Percentiles rank a stretch among this genome's conserved stretches.
Evolutionary conservation across 2,888 invertebrate species (phyloP).

Genomic region (Drosophila leonis): DNA sequence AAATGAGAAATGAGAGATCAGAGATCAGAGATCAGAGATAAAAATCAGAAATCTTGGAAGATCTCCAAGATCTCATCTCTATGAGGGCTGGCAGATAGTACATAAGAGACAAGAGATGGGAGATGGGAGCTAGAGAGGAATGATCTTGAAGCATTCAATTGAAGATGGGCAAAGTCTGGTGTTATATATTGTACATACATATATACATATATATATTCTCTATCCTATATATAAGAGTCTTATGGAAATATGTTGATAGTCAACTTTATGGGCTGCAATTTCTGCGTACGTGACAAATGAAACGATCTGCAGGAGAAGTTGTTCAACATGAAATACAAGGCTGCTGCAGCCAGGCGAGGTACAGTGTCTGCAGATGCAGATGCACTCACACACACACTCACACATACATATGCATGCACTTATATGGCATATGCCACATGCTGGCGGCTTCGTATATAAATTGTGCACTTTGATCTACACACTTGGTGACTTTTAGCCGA

Average conservation of each 20-base stretch:
- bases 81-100: neutral
- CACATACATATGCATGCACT: neutral
- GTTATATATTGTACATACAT: neutral
- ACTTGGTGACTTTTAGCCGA: slow-evolving; percentile 34
- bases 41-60: too few relatives aligned
- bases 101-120: neutral
- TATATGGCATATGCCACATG: slow-evolving; percentile 2
- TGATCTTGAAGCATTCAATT: neutral
- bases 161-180: neutral
- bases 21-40: neutral
- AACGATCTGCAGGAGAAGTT: slow-evolving; percentile 49
- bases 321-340: slow-evolving; percentile 7
- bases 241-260: neutral
- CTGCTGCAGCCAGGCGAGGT: slow-evolving; percentile 17
- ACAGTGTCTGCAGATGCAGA: slow-evolving; percentile 18
- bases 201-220: neutral
- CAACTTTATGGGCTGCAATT: neutral
- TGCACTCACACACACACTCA: neutral
- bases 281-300: slow-evolving; percentile 50
- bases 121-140: neutral
- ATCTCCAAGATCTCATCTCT: too few relatives aligned
- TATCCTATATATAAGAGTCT: neutral
- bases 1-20: neutral
- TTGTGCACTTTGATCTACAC: slow-evolving; percentile 53
- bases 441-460: slow-evolving; percentile 1